phyloP scores from a whole-genome alignment of 2,888 invertebrate genomes.

The Lycia hirtaria region DNA sequence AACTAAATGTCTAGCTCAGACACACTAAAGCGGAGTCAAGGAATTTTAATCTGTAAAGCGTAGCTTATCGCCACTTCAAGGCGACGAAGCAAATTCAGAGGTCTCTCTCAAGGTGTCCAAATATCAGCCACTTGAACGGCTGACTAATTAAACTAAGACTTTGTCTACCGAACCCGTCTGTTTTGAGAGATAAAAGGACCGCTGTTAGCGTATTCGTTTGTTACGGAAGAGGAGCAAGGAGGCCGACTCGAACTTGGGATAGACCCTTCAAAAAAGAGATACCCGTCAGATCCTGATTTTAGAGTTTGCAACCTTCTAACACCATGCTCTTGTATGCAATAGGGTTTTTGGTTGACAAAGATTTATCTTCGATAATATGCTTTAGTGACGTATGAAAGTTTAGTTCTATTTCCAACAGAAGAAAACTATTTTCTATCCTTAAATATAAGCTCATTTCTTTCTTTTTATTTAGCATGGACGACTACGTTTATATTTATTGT shows the following conservation, averaged over 20 bases:
- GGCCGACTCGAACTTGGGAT: neutral
- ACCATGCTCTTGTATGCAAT: too few species aligned
- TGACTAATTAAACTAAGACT: constrained; percentile 53
- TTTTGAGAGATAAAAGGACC: constrained; percentile 53
- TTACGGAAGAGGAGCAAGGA: constrained; percentile 8
- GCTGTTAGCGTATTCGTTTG: constrained; percentile 32
- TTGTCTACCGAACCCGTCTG: constrained; percentile 49
- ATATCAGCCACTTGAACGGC: constrained; percentile 37
- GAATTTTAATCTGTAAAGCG: constrained; percentile 22
- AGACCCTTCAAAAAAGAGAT: neutral
- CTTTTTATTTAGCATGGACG: too few species aligned
- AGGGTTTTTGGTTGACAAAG: too few species aligned
- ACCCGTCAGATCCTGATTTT: neutral
- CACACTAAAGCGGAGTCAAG: constrained; percentile 8
- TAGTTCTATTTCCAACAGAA: too few species aligned
- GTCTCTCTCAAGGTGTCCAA: constrained; percentile 45
- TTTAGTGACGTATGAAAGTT: too few species aligned
- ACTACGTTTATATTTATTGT: too few species aligned
- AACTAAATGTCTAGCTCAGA: constrained; percentile 17
- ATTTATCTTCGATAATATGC: too few species aligned
- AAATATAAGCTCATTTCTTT: too few species aligned
- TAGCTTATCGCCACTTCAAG: constrained; percentile 29
- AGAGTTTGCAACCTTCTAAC: too few species aligned
- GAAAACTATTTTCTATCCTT: too few species aligned
- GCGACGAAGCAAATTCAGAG: constrained; percentile 28